These are phyloP conservation scores for Trissolcus japonicus DNA, from an alignment of 2,888 invertebrate genomes.

Conservation along the genomic window DNA sequence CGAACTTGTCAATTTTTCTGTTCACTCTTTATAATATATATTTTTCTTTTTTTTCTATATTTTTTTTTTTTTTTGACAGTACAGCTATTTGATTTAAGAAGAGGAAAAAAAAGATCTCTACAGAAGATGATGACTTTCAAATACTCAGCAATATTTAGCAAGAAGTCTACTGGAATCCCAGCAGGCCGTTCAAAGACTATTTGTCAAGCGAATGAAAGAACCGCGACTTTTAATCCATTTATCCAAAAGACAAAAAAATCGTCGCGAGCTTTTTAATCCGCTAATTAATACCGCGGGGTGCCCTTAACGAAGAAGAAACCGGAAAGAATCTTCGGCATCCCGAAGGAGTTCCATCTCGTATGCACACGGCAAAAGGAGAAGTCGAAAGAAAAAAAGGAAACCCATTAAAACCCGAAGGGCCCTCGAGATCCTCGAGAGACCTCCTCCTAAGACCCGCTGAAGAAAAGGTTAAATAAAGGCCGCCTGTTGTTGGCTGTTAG, in stretches of 20 bases:
- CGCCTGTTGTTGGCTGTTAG: conserved; percentile 74
- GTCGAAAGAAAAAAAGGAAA: conserved; percentile 23
- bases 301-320: conserved; percentile 60
- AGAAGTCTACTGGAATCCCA: conserved; percentile 15
- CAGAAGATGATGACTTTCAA: conserved; percentile 9
- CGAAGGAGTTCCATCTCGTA: conserved; percentile 54
- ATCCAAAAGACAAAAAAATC: conserved; percentile 27
- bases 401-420: conserved; percentile 54
- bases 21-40: too few species aligned
- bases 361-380: conserved; percentile 42
- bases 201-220: conserved; percentile 45
- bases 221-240: conserved; percentile 60
- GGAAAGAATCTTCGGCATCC: conserved; percentile 57
- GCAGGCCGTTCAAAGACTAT: conserved; percentile 24
- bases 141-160: conserved; percentile 41
- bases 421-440: conserved; percentile 57
- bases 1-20: too few species aligned
- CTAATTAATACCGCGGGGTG: conserved; percentile 71
- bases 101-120: not conserved
- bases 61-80: too few species aligned
- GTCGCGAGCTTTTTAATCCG: conserved; percentile 67
- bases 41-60: too few species aligned
- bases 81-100: not conserved
- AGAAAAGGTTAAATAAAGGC: conserved; percentile 63
- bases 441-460: conserved; percentile 60